A percentile compares a stretch with the other conserved stretches of the same genome.
These are phyloP conservation scores for Paracentrotus lividus DNA, from an alignment of 53 echinoderm and acorn worm genomes.

Conservation along the genomic window DNA sequence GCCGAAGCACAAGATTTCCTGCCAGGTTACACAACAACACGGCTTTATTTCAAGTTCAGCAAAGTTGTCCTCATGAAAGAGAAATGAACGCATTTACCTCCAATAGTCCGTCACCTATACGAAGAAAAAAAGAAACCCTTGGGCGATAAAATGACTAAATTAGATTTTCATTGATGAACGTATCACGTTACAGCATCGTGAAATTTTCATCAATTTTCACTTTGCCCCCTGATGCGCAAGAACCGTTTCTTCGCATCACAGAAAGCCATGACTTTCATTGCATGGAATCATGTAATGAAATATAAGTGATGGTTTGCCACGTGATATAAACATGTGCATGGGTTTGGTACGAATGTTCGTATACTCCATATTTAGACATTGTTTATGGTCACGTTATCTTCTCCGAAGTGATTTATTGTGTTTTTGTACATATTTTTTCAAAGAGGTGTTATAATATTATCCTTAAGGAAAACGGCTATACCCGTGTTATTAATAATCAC, in stretches of 20 bases:
- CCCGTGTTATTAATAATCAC: too few species aligned
- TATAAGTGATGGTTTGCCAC: neutral
- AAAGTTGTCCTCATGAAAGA: neutral
- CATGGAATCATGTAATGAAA: neutral
- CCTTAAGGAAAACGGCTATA: too few species aligned
- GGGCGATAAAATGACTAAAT: slow-evolving; percentile 49
- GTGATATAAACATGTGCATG: too few species aligned
- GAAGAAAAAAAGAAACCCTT: too few species aligned
- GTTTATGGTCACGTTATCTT: too few species aligned
- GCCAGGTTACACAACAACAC: neutral
- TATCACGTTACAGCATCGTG: slow-evolving; percentile 56
- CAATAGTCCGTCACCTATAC: neutral
- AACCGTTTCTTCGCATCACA: slow-evolving; percentile 43
- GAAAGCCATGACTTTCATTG: slow-evolving; percentile 14
- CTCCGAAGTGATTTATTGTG: too few species aligned
- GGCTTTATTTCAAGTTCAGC: neutral
- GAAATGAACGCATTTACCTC: neutral
- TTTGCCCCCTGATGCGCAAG: slow-evolving; percentile 56
- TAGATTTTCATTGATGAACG: slow-evolving; percentile 65
- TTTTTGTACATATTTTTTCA: too few species aligned
- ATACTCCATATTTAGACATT: too few species aligned
- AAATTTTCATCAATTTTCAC: slow-evolving; percentile 69
- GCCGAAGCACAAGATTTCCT: neutral
- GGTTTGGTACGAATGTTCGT: too few species aligned
- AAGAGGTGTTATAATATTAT: too few species aligned